phyloP scores from a whole-genome alignment of 2,113 vertebrate species.

The Caracal caracal region DNA sequence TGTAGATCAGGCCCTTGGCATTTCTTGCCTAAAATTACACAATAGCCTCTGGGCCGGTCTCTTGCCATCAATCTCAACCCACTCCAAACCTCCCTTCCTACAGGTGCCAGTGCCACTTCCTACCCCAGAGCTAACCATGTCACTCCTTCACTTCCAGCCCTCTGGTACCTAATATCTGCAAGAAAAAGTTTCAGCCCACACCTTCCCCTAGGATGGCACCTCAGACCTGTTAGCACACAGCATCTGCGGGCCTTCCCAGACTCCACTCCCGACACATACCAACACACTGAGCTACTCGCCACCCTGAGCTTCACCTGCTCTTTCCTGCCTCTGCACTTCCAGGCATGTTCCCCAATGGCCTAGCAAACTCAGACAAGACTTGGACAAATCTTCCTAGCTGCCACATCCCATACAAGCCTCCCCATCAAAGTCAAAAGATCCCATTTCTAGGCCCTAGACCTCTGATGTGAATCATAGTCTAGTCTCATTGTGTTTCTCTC shows the following conservation, averaged over 20 bases:
- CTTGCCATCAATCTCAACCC: rapidly evolving
- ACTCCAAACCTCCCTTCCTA: not conserved
- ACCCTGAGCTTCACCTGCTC: not conserved
- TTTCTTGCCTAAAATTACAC: not conserved
- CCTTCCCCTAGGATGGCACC: not conserved
- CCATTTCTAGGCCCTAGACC: too few relatives aligned
- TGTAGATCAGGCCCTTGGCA: not conserved
- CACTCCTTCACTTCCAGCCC: too few relatives aligned
- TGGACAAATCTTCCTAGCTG: not conserved
- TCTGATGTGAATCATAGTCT: not conserved
- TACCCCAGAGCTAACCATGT: too few relatives aligned
- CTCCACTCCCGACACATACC: not conserved
- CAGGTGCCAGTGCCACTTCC: rapidly evolving
- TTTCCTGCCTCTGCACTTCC: not conserved
- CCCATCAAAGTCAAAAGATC: not conserved
- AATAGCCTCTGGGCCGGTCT: not conserved
- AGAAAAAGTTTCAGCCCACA: too few relatives aligned
- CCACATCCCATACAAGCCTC: rapidly evolving
- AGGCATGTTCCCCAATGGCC: rapidly evolving
- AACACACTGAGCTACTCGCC: not conserved
- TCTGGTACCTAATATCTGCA: not conserved
- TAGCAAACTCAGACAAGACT: not conserved
- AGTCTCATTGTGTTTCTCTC: too few relatives aligned
- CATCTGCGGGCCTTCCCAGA: not conserved
- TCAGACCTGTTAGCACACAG: not conserved